Evolutionary conservation across 2,888 invertebrate genomes (phyloP).

Genomic region (Agriopis marginaria): DNA sequence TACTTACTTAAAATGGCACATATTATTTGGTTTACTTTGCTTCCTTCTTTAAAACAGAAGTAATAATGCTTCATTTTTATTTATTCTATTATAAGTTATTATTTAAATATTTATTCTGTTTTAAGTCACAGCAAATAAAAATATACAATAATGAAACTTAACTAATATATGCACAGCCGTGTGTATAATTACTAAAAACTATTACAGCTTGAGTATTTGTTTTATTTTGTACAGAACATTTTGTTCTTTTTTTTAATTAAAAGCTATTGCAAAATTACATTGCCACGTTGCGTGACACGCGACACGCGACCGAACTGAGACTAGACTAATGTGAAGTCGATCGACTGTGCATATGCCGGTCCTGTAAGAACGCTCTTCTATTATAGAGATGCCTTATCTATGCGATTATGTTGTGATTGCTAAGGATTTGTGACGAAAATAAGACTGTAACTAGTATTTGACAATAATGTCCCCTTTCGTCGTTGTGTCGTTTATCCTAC

Average conservation of each 20-base stretch:
- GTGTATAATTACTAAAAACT: neutral
- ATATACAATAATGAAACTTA: neutral
- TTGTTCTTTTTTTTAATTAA: neutral
- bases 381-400: conserved; percentile 9
- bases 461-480: too few species aligned
- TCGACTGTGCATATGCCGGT: neutral
- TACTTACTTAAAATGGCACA: conserved; percentile 74
- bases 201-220: neutral
- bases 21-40: conserved; percentile 71
- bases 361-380: neutral
- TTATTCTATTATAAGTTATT: neutral
- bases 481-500: too few species aligned
- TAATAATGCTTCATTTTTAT: conserved; percentile 58
- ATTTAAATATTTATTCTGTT: neutral
- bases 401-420: neutral
- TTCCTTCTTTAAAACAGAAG: conserved; percentile 65
- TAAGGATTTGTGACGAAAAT: neutral
- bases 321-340: neutral
- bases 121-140: neutral
- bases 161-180: conserved; percentile 9
- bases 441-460: neutral
- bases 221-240: conserved; percentile 7
- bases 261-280: neutral
- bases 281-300: neutral
- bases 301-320: neutral